phyloP scores from a whole-genome alignment of 64 coral and sea anemone genomes.

The Acropora yongei region DNA sequence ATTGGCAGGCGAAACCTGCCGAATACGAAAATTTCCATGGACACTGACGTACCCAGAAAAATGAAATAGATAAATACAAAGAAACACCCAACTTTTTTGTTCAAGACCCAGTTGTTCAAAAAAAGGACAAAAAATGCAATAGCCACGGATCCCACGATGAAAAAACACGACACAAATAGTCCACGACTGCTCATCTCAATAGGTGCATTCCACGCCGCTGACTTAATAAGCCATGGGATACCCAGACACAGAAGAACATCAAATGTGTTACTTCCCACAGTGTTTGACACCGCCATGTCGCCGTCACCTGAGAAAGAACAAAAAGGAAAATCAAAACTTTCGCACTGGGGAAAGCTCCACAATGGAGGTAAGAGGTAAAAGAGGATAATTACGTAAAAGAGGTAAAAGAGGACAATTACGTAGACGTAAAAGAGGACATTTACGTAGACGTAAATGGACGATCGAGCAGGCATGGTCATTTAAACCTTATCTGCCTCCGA shows the following conservation, averaged over 20 bases:
- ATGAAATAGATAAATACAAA: conserved; percentile 90
- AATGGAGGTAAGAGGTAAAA: too few relatives aligned
- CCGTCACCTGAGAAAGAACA: conserved; percentile 75
- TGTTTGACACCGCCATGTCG: conserved; percentile 77
- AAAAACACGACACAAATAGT: conserved; percentile 90
- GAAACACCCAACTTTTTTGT: conserved; percentile 87
- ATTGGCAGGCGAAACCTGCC: conserved; percentile 89
- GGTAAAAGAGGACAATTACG: neutral
- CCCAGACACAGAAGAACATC: conserved; percentile 94
- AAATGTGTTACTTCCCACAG: conserved; percentile 97
- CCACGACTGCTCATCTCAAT: conserved; percentile 91
- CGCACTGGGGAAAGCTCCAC: too few relatives aligned
- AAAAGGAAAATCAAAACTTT: too few relatives aligned
- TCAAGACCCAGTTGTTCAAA: conserved; percentile 85
- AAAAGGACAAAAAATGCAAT: conserved; percentile 86
- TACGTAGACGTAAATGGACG: too few relatives aligned
- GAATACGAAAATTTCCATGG: conserved; percentile 90
- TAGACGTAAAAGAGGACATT: too few relatives aligned
- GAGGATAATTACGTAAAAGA: too few relatives aligned
- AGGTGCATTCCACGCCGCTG: conserved; percentile 80
- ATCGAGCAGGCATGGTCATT: too few relatives aligned
- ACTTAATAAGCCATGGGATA: conserved; percentile 93
- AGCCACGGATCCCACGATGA: conserved; percentile 91
- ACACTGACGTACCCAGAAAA: conserved; percentile 82
- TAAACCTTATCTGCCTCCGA: too few relatives aligned